A percentile compares a stretch with the other conserved stretches of the same genome.
Evolutionary conservation across 2,797 vertebrate genomes (phyloP).

Genomic region (Acanthopagrus latus): DNA sequence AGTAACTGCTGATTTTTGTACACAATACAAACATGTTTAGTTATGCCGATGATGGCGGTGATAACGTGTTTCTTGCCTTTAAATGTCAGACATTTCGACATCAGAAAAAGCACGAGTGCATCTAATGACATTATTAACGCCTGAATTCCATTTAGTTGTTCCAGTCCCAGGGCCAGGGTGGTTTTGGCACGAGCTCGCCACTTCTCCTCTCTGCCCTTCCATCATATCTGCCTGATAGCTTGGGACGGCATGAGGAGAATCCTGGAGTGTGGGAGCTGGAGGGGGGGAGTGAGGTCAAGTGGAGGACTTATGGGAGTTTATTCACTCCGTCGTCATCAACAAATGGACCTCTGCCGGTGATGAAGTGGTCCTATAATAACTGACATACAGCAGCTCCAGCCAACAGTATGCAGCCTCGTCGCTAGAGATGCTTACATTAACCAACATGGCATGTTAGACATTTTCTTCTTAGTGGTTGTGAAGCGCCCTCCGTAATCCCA

Average conservation of each 20-base stretch:
- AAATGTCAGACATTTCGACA: not conserved
- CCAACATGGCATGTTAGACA: not conserved
- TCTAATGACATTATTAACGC: not conserved
- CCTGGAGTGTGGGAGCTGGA: not conserved
- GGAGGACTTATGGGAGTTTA: conserved; percentile 26
- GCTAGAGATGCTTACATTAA: not conserved
- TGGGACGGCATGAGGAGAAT: not conserved
- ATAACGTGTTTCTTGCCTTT: not conserved
- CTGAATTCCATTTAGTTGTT: not conserved
- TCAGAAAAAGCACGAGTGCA: not conserved
- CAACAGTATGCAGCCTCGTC: not conserved
- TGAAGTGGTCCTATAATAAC: conserved; percentile 3
- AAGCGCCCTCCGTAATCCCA: not conserved
- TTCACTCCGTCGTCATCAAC: conserved; percentile 25
- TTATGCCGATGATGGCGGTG: not conserved
- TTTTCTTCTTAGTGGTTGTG: not conserved
- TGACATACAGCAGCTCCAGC: not conserved
- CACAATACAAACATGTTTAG: not conserved
- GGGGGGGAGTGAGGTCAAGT: conserved; percentile 36
- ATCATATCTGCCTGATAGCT: not conserved
- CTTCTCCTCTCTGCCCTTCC: not conserved
- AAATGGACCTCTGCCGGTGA: conserved; percentile 41
- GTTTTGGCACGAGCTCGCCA: not conserved
- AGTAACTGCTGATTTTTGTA: not conserved
- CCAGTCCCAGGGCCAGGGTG: not conserved